Conservation (phyloP, 2,113 vertebrate genomes). For the Microtus richardsoni region DNA sequence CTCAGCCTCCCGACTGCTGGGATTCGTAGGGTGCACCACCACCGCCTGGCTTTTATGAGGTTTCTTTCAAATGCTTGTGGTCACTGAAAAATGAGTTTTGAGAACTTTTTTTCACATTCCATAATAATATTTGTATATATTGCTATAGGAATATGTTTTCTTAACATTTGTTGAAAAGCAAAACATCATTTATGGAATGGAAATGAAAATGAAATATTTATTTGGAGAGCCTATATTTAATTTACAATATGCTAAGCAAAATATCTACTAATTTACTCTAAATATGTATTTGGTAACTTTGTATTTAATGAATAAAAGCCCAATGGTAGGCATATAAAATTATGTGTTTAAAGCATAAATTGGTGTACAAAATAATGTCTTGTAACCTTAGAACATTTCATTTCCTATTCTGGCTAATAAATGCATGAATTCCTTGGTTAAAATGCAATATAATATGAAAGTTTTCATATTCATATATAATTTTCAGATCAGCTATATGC, state of each 20-base stretch:
- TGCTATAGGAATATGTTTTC: neutral
- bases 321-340: neutral
- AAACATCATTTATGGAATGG: neutral
- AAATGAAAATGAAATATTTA: neutral
- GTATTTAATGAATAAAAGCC: neutral
- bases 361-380: neutral
- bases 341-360: neutral
- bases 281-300: neutral
- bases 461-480: neutral
- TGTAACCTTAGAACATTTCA: neutral
- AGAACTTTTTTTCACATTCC: neutral
- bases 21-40: no score
- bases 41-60: neutral
- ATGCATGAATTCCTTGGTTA: neutral
- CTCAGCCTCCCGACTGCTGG: no score
- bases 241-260: neutral
- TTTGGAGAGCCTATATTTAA: neutral
- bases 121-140: neutral
- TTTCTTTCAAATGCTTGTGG: neutral
- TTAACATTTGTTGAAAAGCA: neutral
- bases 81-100: neutral
- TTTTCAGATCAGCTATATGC: neutral
- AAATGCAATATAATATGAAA: neutral
- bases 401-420: neutral
- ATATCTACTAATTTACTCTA: neutral